Percentiles rank a stretch among this genome's conserved stretches.
Conservation (phyloP, 2,888 invertebrate species). For the Coelogynopora nodosa region DNA sequence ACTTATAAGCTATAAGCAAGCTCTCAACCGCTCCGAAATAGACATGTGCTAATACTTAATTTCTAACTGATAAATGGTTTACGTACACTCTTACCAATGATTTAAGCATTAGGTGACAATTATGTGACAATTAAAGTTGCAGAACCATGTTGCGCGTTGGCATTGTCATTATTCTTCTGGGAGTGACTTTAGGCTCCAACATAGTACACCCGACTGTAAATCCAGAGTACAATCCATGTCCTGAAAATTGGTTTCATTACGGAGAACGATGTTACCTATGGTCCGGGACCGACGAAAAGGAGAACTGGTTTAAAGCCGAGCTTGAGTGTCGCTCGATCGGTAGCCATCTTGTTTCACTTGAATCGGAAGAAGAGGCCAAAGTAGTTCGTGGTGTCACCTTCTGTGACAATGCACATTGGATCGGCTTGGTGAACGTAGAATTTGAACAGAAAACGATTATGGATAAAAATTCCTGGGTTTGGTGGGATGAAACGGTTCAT, state of each 20-base stretch:
- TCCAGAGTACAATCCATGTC: not conserved
- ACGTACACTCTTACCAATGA: too few relatives aligned
- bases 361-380: not conserved
- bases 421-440: not conserved
- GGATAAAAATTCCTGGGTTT: not conserved
- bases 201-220: not conserved
- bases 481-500: not conserved
- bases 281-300: not conserved
- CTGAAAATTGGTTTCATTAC: not conserved
- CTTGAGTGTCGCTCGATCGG: not conserved
- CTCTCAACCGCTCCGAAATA: too few relatives aligned
- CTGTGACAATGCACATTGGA: not conserved
- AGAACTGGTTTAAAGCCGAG: constrained; percentile 20
- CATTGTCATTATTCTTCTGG: not conserved
- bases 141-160: too few relatives aligned
- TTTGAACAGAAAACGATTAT: not conserved
- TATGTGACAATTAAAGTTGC: too few relatives aligned
- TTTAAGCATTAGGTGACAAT: too few relatives aligned
- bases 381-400: not conserved
- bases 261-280: not conserved
- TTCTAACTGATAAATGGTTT: too few relatives aligned
- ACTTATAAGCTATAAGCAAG: too few relatives aligned
- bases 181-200: not conserved
- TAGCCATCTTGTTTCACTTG: not conserved
- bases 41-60: too few relatives aligned